phyloP scores from a whole-genome alignment of 30 jellyfish, hydroid and myxozoan genomes.

The Aurelia aurita complex sp. Pacific region DNA sequence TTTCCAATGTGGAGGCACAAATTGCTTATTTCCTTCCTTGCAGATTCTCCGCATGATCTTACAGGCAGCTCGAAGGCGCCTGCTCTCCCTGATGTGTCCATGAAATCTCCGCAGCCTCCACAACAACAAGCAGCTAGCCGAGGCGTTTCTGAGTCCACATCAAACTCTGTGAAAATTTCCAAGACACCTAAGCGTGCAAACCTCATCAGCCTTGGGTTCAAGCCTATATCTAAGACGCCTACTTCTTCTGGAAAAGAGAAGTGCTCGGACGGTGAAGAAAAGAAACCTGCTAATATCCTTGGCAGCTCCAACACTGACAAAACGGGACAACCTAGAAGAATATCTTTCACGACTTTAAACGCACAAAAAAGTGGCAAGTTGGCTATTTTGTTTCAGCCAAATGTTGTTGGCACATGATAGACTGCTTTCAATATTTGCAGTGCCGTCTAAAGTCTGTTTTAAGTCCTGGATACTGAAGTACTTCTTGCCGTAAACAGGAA shows the following conservation, averaged over 20 bases:
- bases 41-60: no score
- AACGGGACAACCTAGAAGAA: conserved; percentile 13
- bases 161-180: neutral
- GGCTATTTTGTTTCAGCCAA: neutral
- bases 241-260: conserved; percentile 13
- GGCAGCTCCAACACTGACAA: neutral
- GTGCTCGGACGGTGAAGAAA: neutral
- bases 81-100: conserved; percentile 2
- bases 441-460: no score
- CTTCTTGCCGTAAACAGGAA: no score
- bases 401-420: no score
- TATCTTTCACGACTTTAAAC: neutral
- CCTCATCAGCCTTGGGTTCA: conserved; percentile 68
- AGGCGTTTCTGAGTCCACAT: neutral
- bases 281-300: neutral
- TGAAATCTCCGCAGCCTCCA: neutral
- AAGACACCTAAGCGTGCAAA: conserved; percentile 79
- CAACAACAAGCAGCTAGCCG: conserved; percentile 1
- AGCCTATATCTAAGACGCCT: conserved; percentile 51
- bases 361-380: neutral
- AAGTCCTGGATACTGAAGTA: no score
- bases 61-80: no score
- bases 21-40: no score
- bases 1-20: no score
- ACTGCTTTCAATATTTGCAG: no score